Evolutionary conservation across 2,797 vertebrate genomes (phyloP).

Genomic region (Danio tinwini): DNA sequence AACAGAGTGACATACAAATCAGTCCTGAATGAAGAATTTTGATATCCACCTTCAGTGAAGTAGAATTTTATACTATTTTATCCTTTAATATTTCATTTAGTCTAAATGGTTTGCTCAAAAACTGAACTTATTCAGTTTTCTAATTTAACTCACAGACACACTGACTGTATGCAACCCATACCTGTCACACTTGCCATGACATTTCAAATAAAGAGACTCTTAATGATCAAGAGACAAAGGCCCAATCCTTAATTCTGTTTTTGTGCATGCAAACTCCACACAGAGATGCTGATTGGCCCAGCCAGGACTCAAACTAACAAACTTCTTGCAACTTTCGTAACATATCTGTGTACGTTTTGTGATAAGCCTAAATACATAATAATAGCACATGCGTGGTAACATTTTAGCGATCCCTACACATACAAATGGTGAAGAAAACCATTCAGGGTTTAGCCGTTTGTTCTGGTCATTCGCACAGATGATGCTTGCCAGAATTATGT

Average conservation of each 20-base stretch:
- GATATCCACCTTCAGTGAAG: background rate
- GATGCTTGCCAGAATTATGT: conserved; percentile 66
- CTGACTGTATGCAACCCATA: no score
- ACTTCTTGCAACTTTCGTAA: no score
- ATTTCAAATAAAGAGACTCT: no score
- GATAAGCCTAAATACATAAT: background rate
- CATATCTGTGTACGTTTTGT: background rate
- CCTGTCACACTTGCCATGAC: no score
- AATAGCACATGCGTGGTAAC: background rate
- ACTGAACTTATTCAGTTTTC: background rate
- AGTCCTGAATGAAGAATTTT: background rate
- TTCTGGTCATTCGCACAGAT: conserved; percentile 63
- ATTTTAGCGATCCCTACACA: background rate
- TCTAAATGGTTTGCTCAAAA: background rate
- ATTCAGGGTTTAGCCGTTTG: conserved; percentile 62
- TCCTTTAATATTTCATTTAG: background rate
- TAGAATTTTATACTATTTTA: no score
- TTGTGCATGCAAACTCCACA: no score
- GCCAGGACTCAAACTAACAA: no score
- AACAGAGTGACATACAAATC: background rate
- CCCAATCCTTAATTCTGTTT: no score
- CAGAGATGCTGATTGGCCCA: no score
- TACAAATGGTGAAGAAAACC: conserved; percentile 67
- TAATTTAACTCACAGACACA: background rate
- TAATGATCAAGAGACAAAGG: no score